Conservation (phyloP, 2,888 invertebrate genomes). For the Caenorhabditis drosophilae region DNA sequence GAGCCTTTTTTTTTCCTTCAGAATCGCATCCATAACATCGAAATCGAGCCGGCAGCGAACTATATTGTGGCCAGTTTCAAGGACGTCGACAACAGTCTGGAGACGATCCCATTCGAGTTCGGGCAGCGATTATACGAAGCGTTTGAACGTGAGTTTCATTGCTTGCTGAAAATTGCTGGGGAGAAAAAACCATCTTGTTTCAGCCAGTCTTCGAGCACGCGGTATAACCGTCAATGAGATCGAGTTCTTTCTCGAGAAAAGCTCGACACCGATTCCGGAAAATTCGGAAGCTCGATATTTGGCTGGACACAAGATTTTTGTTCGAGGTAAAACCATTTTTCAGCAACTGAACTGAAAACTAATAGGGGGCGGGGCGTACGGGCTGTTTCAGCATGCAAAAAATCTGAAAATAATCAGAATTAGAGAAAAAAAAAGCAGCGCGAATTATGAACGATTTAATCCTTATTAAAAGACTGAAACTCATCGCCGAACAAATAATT, state of each 20-base stretch:
- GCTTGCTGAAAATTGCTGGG: not conserved
- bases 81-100: constrained; percentile 32
- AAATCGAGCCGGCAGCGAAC: constrained; percentile 26
- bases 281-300: constrained; percentile 76
- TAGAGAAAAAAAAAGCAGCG: too few relatives aligned
- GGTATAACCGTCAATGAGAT: constrained; percentile 76
- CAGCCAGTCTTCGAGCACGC: constrained; percentile 67
- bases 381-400: too few relatives aligned
- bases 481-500: too few relatives aligned
- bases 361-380: too few relatives aligned
- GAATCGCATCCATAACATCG: constrained; percentile 36
- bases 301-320: constrained; percentile 77
- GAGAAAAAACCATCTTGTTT: not conserved
- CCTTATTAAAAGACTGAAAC: too few relatives aligned
- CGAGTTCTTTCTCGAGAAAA: constrained; percentile 77
- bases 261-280: constrained; percentile 76
- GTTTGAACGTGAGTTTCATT: constrained; percentile 32
- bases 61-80: constrained; percentile 24
- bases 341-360: too few relatives aligned
- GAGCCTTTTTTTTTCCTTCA: constrained; percentile 8
- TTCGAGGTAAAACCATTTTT: constrained; percentile 77
- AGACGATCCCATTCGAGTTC: constrained; percentile 18
- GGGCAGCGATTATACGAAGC: constrained; percentile 32
- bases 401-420: too few relatives aligned
- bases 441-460: too few relatives aligned